Conservation (phyloP, 2,888 invertebrate species). For the Sicus ferrugineus region DNA sequence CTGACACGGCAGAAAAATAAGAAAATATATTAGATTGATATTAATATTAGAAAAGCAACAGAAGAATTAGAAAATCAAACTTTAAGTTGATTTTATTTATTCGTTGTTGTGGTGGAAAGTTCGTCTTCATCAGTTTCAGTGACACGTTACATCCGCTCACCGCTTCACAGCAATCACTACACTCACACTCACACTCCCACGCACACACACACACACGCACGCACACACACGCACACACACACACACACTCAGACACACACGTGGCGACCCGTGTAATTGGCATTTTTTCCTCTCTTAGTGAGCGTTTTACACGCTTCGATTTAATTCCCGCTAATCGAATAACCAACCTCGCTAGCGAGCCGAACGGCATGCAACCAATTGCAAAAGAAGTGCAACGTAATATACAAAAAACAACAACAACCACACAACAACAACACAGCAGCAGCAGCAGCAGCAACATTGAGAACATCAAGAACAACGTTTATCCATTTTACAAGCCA, state of each 20-base stretch:
- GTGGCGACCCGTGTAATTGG: conserved; percentile 8
- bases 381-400: conserved; percentile 18
- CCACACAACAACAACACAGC: background rate
- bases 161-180: background rate
- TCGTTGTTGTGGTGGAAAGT: background rate
- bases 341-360: conserved; percentile 1
- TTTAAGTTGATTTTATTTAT: background rate
- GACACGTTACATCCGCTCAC: background rate
- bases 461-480: conserved; percentile 5
- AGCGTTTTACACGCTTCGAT: conserved; percentile 26
- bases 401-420: conserved; percentile 4
- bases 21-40: too few relatives aligned
- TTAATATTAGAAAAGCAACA: too few relatives aligned
- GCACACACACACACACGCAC: background rate
- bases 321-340: conserved; percentile 30
- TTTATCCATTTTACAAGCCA: conserved; percentile 51
- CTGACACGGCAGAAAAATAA: background rate
- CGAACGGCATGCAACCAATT: conserved; percentile 5
- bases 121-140: background rate
- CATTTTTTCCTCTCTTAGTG: conserved; percentile 18
- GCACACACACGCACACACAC: background rate
- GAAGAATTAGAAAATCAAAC: too few relatives aligned
- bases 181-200: background rate
- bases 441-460: background rate
- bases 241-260: background rate